These are phyloP conservation scores for Procambarus clarkii DNA, from an alignment of 1,140 invertebrate genomes.

Conservation along the genomic window DNA sequence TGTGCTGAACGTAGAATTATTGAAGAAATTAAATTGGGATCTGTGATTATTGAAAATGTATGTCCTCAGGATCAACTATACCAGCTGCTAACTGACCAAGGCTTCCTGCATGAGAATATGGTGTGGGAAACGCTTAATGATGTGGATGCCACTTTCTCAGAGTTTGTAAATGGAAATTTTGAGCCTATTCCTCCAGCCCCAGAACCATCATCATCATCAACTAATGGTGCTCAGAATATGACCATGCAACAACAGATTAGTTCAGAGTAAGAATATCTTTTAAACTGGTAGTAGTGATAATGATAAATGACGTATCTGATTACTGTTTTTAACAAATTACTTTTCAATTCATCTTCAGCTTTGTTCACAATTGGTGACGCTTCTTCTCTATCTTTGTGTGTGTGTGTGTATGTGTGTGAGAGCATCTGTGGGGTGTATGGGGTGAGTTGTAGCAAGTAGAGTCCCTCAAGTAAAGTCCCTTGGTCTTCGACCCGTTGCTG, in stretches of 20 bases:
- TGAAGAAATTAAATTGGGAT: too few relatives aligned
- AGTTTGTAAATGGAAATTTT: conserved; percentile 80
- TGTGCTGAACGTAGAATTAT: too few relatives aligned
- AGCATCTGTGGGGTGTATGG: too few relatives aligned
- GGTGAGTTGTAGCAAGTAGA: too few relatives aligned
- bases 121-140: conserved; percentile 82
- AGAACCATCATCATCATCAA: conserved; percentile 72
- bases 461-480: too few relatives aligned
- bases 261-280: conserved; percentile 77
- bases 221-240: conserved; percentile 68
- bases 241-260: conserved; percentile 78
- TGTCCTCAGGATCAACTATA: conserved; percentile 79
- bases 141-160: conserved; percentile 79
- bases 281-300: background rate
- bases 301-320: background rate
- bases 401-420: too few relatives aligned
- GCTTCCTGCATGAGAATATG: conserved; percentile 79
- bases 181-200: conserved; percentile 73
- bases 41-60: conserved; percentile 1
- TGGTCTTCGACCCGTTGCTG: too few relatives aligned
- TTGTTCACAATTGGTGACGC: too few relatives aligned
- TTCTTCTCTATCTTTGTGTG: too few relatives aligned
- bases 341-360: too few relatives aligned
- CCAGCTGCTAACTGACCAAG: conserved; percentile 81
- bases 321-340: too few relatives aligned